Base-by-base conservation (phyloP, 2,888 invertebrate genomes). In the Drosophila fulvimacula region DNA sequence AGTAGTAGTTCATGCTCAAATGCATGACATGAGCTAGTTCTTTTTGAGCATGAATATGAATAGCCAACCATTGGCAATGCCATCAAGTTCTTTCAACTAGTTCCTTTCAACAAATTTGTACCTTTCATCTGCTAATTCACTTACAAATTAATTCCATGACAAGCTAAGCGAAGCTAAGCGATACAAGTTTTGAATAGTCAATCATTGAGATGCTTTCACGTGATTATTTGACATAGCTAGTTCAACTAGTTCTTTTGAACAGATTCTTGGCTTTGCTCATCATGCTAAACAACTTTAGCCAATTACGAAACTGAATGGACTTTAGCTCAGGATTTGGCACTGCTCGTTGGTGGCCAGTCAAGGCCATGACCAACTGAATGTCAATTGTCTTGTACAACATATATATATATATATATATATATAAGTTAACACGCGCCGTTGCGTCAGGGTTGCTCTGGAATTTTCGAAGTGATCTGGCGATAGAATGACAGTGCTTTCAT, bases 241-340 rank as follows among this genome's bases (percentile, higher is more conserved):
- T 27, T 52, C n/a, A 49, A 15, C 19, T 32, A 17, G 52, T 38
- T 53, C 24, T 13, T 41, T 41, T 30, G 19, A 30, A 39, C 27
- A 17, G n/a, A 11, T 5, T 55, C 10, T 0, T 15, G 13, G 24
- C 39, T 15, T 11, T 34, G 0, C 5, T 0, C 1, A 13, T 1
- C 24, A n/a, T 10, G 46, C n/a, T 0, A 34, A 34, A 4, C 9
- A 60, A 44, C 27, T 15, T 30, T 32, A 32, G 34, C 63, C 53
- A 62, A 72, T 55, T 62, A 53, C 10, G 5, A n/a, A 38, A 21
- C 63, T 55, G 19, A 27, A 17, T 9, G 21, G 52, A 52, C 60
- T 15, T 59, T 15, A 9, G 11, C 11, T 13, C 27, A n/a, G 34
- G 17, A 17, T 19, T 17, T 30, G 19, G 17, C 17, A 13, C 27